Evolutionary conservation across 2,113 vertebrate genomes (phyloP).

Genomic region (Passer montanus): DNA sequence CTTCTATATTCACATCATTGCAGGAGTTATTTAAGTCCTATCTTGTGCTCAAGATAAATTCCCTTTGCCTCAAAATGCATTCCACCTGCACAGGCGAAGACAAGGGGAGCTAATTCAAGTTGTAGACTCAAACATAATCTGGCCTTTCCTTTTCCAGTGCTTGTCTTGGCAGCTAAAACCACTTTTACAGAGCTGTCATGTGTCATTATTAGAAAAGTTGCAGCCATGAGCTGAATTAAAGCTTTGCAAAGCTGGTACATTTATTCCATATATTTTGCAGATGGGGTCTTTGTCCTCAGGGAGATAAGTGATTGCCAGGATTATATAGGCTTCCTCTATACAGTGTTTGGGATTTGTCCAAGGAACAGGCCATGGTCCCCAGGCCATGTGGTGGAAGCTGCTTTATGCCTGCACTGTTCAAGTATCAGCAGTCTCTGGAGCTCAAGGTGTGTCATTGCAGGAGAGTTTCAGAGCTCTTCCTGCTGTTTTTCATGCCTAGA

Average conservation of each 20-base stretch:
- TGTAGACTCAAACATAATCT: not conserved
- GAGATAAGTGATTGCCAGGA: slow-evolving; percentile 5
- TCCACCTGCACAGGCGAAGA: not conserved
- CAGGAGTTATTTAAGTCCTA: not conserved
- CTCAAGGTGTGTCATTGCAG: not conserved
- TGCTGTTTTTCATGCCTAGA: not conserved
- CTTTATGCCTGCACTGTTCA: not conserved
- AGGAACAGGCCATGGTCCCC: not conserved
- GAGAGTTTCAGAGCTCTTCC: not conserved
- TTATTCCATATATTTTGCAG: not conserved
- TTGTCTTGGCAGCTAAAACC: slow-evolving; percentile 9
- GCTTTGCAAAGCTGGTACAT: not conserved
- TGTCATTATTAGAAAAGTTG: slow-evolving; percentile 28
- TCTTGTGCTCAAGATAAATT: not conserved
- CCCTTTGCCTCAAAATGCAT: not conserved
- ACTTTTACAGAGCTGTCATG: slow-evolving; percentile 4
- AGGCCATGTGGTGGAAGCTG: not conserved
- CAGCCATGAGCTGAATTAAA: slow-evolving; percentile 13
- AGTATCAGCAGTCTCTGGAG: not conserved
- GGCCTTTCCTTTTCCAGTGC: not conserved
- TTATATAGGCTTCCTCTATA: not conserved
- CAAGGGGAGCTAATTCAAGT: not conserved
- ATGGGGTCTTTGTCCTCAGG: slow-evolving; percentile 22
- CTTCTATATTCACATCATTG: not conserved
- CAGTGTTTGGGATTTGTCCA: not conserved